Evolutionary conservation across 2,888 invertebrate genomes (phyloP).

Genomic region (Aplocera efformata): DNA sequence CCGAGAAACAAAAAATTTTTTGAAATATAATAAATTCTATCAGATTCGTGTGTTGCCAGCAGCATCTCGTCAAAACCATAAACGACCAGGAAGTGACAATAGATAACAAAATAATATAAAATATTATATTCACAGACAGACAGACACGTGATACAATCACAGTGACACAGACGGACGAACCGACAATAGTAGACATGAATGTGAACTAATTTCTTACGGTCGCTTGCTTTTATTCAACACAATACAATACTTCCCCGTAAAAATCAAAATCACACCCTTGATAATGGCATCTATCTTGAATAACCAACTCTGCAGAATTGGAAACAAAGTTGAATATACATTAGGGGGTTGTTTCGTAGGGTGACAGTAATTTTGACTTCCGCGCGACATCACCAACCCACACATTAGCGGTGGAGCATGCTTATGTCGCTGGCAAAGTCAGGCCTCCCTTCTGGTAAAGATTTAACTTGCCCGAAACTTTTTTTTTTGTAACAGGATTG

Average conservation of each 20-base stretch:
- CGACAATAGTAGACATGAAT: constrained; percentile 63
- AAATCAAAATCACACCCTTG: constrained; percentile 36
- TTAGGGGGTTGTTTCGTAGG: constrained; percentile 19
- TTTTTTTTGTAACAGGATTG: no score
- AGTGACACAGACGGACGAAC: constrained; percentile 42
- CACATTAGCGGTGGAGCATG: constrained; percentile 60
- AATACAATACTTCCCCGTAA: constrained; percentile 38
- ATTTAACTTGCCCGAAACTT: background rate
- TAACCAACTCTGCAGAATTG: constrained; percentile 7
- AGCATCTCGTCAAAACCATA: no score
- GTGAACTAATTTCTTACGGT: constrained; percentile 75
- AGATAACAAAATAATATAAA: constrained; percentile 7
- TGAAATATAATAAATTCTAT: no score
- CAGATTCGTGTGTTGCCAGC: no score
- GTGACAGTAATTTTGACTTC: constrained; percentile 52
- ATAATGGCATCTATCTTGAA: constrained; percentile 7
- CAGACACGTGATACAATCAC: constrained; percentile 13
- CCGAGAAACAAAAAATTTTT: no score
- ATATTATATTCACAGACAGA: constrained; percentile 21
- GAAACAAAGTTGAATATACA: constrained; percentile 20
- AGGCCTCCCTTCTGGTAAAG: background rate
- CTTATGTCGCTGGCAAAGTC: constrained; percentile 10
- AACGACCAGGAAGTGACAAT: constrained; percentile 8
- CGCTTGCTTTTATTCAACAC: constrained; percentile 60
- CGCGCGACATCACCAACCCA: constrained; percentile 65